Conservation (phyloP, 2,113 vertebrate genomes). For the Leucosticte australis region DNA sequence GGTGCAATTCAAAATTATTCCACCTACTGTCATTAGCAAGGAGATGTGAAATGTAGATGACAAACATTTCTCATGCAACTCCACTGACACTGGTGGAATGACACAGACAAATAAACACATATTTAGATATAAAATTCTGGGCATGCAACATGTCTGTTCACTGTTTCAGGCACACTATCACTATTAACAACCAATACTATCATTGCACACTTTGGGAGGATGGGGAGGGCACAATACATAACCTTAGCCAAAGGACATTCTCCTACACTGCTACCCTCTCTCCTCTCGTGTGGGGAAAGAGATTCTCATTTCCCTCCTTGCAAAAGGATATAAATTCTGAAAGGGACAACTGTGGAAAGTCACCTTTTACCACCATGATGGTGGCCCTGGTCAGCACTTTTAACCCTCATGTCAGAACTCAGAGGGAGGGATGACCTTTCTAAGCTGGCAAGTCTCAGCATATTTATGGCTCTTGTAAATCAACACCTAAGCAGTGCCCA, state of each 20-base stretch:
- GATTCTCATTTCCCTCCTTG: background rate
- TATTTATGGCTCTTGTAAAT: slow-evolving; percentile 25
- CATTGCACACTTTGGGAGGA: background rate
- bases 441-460: background rate
- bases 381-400: background rate
- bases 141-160: background rate
- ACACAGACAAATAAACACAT: background rate
- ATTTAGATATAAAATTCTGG: background rate
- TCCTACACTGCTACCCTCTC: background rate
- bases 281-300: background rate
- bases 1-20: background rate
- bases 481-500: background rate
- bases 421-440: slow-evolving; percentile 1
- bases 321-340: background rate
- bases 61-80: background rate
- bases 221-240: background rate
- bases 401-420: background rate
- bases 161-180: background rate
- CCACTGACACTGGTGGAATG: background rate
- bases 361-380: background rate
- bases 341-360: background rate
- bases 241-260: background rate
- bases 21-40: background rate
- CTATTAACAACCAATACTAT: background rate
- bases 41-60: background rate